Conservation (phyloP, 1,140 invertebrate species). For the Leguminivora glycinivorella region DNA sequence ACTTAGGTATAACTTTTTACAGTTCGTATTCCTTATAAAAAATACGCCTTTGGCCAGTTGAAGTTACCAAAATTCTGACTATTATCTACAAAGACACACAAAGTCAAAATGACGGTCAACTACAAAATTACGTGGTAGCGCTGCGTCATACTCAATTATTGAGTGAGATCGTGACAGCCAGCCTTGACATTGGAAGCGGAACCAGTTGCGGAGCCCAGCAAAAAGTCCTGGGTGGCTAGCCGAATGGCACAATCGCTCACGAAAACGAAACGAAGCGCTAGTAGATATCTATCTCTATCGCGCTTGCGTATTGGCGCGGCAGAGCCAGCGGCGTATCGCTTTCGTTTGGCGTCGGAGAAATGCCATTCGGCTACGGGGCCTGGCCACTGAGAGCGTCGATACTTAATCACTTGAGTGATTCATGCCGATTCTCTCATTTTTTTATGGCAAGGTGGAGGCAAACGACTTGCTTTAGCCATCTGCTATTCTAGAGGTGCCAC, state of each 20-base stretch:
- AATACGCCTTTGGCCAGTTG: background rate
- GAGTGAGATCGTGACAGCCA: conserved; percentile 11
- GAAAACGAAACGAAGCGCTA: too few species aligned
- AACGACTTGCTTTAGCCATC: background rate
- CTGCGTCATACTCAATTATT: conserved; percentile 15
- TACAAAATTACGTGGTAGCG: background rate
- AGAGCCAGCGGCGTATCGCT: too few species aligned
- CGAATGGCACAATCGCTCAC: too few species aligned
- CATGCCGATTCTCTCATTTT: conserved; percentile 33
- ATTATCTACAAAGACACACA: background rate
- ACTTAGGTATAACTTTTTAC: too few species aligned
- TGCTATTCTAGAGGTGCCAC: background rate
- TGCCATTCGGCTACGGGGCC: too few species aligned
- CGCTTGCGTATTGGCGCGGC: too few species aligned
- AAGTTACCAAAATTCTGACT: background rate
- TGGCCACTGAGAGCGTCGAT: conserved; percentile 30
- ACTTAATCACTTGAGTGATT: conserved; percentile 43
- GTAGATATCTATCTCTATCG: too few species aligned
- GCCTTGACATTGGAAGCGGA: conserved; percentile 48
- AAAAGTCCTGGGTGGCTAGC: too few species aligned
- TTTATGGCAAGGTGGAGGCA: background rate
- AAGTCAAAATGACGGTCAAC: background rate
- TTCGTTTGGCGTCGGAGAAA: too few species aligned
- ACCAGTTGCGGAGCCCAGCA: conserved; percentile 42
- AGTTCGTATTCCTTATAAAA: background rate